Conservation (phyloP, 35 echinoderm and acorn worm genomes). For the Apostichopus japonicus region DNA sequence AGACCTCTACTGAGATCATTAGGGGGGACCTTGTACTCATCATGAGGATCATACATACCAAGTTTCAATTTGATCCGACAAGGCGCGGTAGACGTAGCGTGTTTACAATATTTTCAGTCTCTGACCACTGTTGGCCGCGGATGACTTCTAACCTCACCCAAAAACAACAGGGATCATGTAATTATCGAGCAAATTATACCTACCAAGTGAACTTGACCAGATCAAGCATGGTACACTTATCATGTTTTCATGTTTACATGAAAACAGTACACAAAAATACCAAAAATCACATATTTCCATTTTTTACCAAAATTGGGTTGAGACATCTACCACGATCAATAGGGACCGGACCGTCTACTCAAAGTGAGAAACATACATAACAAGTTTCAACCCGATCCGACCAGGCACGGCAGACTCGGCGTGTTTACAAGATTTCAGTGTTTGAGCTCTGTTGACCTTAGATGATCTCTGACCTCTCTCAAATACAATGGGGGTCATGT, state of each 20-base stretch:
- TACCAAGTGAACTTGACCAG: no score
- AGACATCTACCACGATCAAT: neutral
- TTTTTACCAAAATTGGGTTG: neutral
- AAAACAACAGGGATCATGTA: no score
- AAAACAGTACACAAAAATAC: neutral
- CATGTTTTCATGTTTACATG: neutral
- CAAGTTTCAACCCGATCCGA: neutral
- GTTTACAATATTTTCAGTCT: neutral
- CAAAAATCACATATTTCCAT: neutral
- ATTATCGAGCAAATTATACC: no score
- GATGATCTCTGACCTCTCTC: conserved; percentile 7
- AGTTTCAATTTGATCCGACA: neutral
- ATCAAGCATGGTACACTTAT: neutral
- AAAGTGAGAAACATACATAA: neutral
- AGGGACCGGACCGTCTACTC: neutral
- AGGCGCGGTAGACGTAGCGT: neutral
- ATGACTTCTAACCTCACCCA: no score
- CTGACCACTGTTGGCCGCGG: no score
- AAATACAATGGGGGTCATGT: no score
- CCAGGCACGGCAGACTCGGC: neutral
- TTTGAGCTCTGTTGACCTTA: conserved; percentile 10
- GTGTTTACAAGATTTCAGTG: conserved; percentile 20
- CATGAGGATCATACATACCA: neutral
- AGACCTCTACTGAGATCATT: neutral
- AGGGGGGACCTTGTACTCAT: neutral